Base-by-base conservation (phyloP, 2,888 invertebrate genomes). In the Chorisops tibialis region DNA sequence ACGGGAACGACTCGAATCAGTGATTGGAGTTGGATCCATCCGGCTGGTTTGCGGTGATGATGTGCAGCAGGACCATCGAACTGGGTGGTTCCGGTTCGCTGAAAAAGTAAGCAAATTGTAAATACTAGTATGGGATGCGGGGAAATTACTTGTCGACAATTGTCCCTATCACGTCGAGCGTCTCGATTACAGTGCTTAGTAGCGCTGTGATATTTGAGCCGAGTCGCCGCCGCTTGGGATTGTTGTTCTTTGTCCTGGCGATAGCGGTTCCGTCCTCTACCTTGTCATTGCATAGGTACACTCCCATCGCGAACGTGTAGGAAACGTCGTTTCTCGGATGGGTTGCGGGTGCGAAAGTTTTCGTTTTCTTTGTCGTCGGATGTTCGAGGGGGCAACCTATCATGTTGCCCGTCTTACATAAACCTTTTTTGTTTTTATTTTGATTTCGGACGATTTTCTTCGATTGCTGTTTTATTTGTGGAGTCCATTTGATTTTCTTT, bases 51-150 rank as follows among this genome's bases (percentile, higher is more conserved):
- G 67, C 94, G 41, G 95, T 94, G 65, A 95, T 90, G 65, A 85
- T 83, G 73, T 93, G 91, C 38, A 96, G 80, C 71, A 87, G 87
- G 65, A 91, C 79, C 83, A 95, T 86, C 0, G 93, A 88, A 60
- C 85, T 84, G 0, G 95, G 94, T 3, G 93, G 90, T 70, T 93
- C 93, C 73, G 92, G 91, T 69, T 92, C 91, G 81, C 93, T 93
- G 49, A n/a, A 60, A 48, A 6, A 41, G 19, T 18, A 11, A 16
- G 16, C 3, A 11, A 5, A 47, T 11, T 1, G 3, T 47, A n/a
- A 22, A 9, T 16, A 4, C 21, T 22, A 47, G 47, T n/a, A 21
- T 11, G 38, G 16, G 11, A 52, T 5, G 1, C 19, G 11, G 9
- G 1, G n/a, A 68, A 81, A 87, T 80, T 80, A 90, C 89, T 90